Evolutionary conservation across 1,140 invertebrate species (phyloP), one percentile per base, ranked within the genome.

Genomic region (Plectrocnemia conspersa): DNA sequence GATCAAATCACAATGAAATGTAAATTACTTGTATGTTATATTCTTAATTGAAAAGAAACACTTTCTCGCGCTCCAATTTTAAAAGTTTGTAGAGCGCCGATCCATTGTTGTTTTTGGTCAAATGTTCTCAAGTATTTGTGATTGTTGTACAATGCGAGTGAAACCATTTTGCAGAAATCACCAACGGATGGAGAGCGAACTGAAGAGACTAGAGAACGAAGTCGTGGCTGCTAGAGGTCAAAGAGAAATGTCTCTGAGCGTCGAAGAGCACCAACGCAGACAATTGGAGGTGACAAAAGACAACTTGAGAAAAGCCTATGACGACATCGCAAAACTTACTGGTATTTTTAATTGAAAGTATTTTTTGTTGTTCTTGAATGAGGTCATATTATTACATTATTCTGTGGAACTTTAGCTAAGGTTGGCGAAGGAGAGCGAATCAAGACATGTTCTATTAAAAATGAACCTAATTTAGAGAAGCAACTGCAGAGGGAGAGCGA

Each of bases 401-500:
- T 13, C 13, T 38, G 35, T 38, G 6, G 11, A 7, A 7, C 35
- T 6, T 38, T 9, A 6, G 13, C 15, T 7, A 38, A 21, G 19
- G 19, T 33, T 19, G 46, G 13, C 19, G 22, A 25, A 22, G 6
- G 11, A 11, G 22, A 10, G 7, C 3, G 25, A 47, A 21, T 35
- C 9, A 3, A 23, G 13, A n/a, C 1, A 11, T 10, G 19, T 22
- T 38, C 10, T 15, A 38, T 13, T 1, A 24, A 23, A 33, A 32
- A 47, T 19, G 32, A 32, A 16, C 46, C 16, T 29, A 2, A 9
- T 48, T 38, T 38, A 13, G 35, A 38, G 13, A n/a, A 32, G 27
- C 6, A 24, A 11, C 15, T 10, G 21, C 6, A 52, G 10, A 4
- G 35, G 6, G 35, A 40, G 32, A 11, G 1, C 5, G 48, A 52